A percentile compares a stretch with the other conserved stretches of the same genome.
phyloP scores from a whole-genome alignment of 2,113 vertebrate species.

The Zonotrichia leucophrys region DNA sequence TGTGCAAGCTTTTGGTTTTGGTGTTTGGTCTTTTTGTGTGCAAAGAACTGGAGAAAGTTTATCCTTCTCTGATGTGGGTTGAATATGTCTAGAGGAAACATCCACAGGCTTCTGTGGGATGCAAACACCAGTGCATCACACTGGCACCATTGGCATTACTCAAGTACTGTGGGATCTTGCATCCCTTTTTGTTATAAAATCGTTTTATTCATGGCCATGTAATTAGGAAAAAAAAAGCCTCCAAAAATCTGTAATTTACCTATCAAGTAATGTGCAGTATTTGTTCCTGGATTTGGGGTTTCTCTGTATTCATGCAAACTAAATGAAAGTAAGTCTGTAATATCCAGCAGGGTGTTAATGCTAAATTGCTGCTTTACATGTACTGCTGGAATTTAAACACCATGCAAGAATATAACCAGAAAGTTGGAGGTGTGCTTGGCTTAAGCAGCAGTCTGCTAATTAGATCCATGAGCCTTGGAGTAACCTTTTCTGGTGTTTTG shows the following conservation, averaged over 20 bases:
- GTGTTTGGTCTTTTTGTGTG: not conserved
- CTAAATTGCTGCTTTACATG: slow-evolving; percentile 4
- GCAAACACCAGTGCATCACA: not conserved
- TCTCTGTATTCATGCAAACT: not conserved
- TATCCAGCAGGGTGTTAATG: slow-evolving; percentile 6
- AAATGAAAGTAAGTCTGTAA: slow-evolving; percentile 1
- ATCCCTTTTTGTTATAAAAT: not conserved
- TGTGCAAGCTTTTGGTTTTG: accelerated
- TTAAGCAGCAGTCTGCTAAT: slow-evolving; percentile 47
- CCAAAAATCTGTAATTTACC: not conserved
- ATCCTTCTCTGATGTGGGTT: not conserved
- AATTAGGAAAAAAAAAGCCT: not conserved
- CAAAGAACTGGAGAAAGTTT: not conserved
- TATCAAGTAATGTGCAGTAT: not conserved
- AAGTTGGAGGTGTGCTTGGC: not conserved
- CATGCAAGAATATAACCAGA: not conserved
- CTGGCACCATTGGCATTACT: not conserved
- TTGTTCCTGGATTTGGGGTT: not conserved
- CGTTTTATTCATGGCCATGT: not conserved
- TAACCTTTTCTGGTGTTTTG: slow-evolving; percentile 40
- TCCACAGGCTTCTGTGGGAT: not conserved
- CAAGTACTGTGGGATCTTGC: not conserved
- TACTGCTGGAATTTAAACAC: slow-evolving; percentile 7
- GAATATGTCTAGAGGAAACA: not conserved
- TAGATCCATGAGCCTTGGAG: slow-evolving; percentile 24